Evolutionary conservation across 2,113 vertebrate genomes (phyloP).

Genomic region (Numenius arquata): DNA sequence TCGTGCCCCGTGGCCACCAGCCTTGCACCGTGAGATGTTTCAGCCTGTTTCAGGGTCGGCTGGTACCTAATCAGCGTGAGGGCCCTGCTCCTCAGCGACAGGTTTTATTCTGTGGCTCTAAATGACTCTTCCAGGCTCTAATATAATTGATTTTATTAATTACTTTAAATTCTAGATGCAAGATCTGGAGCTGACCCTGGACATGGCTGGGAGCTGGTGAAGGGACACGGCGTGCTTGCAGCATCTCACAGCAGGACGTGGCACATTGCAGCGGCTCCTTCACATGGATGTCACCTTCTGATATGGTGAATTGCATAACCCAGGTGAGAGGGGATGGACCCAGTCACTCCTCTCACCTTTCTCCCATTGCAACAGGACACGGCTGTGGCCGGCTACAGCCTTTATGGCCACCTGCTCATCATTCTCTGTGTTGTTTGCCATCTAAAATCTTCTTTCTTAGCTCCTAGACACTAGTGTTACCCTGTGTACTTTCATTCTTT

Average conservation of each 20-base stretch:
- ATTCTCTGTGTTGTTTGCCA: neutral
- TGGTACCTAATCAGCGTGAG: neutral
- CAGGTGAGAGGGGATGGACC: rapidly evolving
- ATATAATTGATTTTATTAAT: neutral
- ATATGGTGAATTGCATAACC: rapidly evolving
- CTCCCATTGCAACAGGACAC: neutral
- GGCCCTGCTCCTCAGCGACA: neutral
- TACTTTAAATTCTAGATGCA: neutral
- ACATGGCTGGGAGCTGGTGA: neutral
- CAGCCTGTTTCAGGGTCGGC: neutral
- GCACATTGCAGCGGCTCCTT: neutral
- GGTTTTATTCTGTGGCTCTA: neutral
- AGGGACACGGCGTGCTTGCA: rapidly evolving
- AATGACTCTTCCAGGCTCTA: neutral
- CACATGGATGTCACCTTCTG: neutral
- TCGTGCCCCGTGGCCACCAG: rapidly evolving
- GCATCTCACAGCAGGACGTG: neutral
- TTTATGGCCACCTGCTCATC: neutral
- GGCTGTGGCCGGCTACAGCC: neutral
- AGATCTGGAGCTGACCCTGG: neutral
- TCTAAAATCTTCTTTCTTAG: neutral
- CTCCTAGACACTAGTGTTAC: neutral
- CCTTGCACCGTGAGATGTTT: neutral
- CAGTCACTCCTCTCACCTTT: neutral
- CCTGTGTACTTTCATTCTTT: neutral